A percentile compares a stretch with the other conserved stretches of the same genome.
Conservation (phyloP, 2,113 vertebrate species). For the Eclectus roratus region DNA sequence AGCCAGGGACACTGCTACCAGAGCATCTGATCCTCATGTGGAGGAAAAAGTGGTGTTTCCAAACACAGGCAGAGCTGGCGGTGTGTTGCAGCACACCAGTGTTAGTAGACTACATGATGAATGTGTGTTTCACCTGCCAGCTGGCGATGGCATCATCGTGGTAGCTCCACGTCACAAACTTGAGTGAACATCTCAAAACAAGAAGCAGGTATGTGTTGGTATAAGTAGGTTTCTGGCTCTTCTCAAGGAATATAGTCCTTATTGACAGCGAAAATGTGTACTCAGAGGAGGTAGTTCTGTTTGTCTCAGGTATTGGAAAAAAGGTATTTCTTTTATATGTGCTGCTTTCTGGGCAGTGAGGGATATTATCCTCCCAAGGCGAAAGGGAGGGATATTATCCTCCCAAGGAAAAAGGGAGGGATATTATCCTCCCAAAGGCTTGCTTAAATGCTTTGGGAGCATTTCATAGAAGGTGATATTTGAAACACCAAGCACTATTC, state of each 20-base stretch:
- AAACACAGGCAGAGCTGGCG: neutral
- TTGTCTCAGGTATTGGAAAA: neutral
- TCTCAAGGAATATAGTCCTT: fast-evolving
- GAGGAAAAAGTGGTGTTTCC: neutral
- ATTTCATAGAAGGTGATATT: neutral
- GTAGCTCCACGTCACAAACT: neutral
- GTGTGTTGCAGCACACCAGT: neutral
- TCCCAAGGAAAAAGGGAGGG: neutral
- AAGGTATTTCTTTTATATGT: fast-evolving
- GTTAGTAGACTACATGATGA: neutral
- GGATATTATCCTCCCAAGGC: neutral
- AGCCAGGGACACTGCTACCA: neutral
- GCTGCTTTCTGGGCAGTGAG: neutral
- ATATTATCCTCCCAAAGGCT: neutral
- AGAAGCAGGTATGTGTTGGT: neutral
- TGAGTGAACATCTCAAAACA: neutral
- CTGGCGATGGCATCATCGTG: fast-evolving
- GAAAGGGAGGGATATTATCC: no score
- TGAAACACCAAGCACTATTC: neutral
- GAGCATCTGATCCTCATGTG: neutral
- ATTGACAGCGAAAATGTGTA: fast-evolving
- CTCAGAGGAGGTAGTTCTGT: neutral
- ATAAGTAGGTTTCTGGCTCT: fast-evolving
- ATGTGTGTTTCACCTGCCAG: neutral
- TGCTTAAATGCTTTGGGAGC: neutral